phyloP scores from a whole-genome alignment of 2,113 vertebrate genomes.

The Axis porcinus region DNA sequence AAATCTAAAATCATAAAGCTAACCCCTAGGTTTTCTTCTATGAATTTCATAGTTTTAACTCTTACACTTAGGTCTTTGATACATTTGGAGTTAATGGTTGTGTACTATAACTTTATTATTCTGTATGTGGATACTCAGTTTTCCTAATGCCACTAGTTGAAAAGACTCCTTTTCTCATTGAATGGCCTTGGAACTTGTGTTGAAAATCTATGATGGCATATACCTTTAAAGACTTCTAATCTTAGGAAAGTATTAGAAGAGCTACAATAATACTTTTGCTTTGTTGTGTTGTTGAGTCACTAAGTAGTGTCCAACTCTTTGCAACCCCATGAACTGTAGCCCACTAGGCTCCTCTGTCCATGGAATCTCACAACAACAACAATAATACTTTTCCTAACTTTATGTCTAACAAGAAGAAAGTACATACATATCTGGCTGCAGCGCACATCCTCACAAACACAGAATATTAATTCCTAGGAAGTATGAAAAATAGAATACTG shows the following conservation, averaged over 20 bases:
- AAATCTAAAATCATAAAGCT: neutral
- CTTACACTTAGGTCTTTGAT: neutral
- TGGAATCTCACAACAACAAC: neutral
- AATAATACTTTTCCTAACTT: neutral
- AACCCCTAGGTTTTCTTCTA: neutral
- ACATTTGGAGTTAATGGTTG: neutral
- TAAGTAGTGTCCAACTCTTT: neutral
- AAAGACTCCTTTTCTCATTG: neutral
- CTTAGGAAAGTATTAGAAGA: neutral
- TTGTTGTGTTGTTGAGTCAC: neutral
- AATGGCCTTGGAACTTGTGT: neutral
- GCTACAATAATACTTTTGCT: neutral
- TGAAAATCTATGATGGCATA: neutral
- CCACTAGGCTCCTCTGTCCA: neutral
- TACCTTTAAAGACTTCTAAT: neutral
- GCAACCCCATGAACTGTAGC: neutral
- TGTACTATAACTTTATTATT: neutral
- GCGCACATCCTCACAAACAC: neutral
- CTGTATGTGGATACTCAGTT: neutral
- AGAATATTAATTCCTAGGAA: neutral
- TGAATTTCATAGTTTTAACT: neutral
- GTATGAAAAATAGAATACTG: neutral
- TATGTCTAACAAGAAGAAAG: neutral
- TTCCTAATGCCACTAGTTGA: neutral
- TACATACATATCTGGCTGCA: neutral